These are phyloP conservation scores for Deilephila porcellus DNA, from an alignment of 2,888 invertebrate species.

Conservation along the genomic window DNA sequence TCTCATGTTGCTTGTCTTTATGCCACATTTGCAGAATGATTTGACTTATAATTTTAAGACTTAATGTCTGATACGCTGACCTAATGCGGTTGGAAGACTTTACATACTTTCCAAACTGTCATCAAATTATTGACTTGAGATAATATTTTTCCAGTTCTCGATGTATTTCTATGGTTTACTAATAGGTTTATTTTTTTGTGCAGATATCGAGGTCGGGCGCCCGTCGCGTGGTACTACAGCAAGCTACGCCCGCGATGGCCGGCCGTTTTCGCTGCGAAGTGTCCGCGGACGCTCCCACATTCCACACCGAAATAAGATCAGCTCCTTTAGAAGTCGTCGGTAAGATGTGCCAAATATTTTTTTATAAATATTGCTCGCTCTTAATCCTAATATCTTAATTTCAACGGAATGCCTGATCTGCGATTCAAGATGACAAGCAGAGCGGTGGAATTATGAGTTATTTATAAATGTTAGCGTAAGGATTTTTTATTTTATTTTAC, in stretches of 20 bases:
- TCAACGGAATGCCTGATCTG: background rate
- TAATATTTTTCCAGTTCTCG: too few relatives aligned
- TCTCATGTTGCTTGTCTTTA: too few relatives aligned
- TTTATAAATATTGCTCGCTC: background rate
- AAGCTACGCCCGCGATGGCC: constrained; percentile 88
- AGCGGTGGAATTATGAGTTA: too few relatives aligned
- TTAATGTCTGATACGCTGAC: too few relatives aligned
- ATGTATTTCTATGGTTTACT: too few relatives aligned
- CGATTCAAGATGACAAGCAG: background rate
- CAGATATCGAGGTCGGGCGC: constrained; percentile 86
- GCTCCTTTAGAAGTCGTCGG: constrained; percentile 90
- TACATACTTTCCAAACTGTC: too few relatives aligned
- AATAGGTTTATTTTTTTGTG: background rate
- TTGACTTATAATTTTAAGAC: too few relatives aligned
- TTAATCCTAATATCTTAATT: background rate
- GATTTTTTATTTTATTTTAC: too few relatives aligned
- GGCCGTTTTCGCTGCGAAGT: constrained; percentile 91
- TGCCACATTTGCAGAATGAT: too few relatives aligned
- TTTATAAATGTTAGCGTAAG: too few relatives aligned
- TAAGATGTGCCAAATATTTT: constrained; percentile 74
- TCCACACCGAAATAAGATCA: constrained; percentile 87
- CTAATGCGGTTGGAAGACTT: too few relatives aligned
- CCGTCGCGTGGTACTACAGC: constrained; percentile 87
- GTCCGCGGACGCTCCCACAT: constrained; percentile 89
- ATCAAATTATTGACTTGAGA: too few relatives aligned